Evolutionary conservation across 2,888 invertebrate genomes (phyloP), one percentile per base, ranked within the genome.

Genomic region (Thereva unica): DNA sequence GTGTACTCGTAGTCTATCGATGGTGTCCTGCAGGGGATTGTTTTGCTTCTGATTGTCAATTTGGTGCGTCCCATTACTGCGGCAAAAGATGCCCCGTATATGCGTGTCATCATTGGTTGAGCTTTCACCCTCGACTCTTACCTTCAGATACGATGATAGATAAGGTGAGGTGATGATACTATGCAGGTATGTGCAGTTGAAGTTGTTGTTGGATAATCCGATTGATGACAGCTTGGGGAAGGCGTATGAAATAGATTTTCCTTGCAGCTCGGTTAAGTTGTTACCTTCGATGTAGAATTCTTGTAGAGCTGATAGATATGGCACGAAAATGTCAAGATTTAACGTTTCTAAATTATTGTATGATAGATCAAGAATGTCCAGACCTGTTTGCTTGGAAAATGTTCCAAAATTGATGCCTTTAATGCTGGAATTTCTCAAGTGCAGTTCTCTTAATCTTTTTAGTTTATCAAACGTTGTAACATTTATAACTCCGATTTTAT

Each of bases 321-420:
- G 80, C 49, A 78, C 76, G 70, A 80, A 80, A 4, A 80, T 72
- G 50, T 80, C 78, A 69, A 80, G 65, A 72, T 80, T 78, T 38
- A 84, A 75, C 59, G 79, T 77, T 1, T 80, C 82, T 9, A 84
- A 75, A 72, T 84, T 83, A 73, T 84, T 84, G 69, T 82, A 83
- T 0, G 84, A 83, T 49, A 84, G 74, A 68, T 84, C 84, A 12
- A 84, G 75, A 42, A 79, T 78, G 55, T 83, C 82, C 5, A 84
- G 74, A 50, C 78, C 73, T 3, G 73, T 74, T 38, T 80, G 79
- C 67, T 79, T 78, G 10, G 80, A 77, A 71, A 81, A 79, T 76
- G 80, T 80, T 45, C 80, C 80, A 52, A 78, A 81, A 7, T 75
- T 74, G 1, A 81, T 72, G 8, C 73, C 70, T 0, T 68, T 72